phyloP scores from a whole-genome alignment of 2,797 vertebrate species.

The Cercopithecus hamlyni region DNA sequence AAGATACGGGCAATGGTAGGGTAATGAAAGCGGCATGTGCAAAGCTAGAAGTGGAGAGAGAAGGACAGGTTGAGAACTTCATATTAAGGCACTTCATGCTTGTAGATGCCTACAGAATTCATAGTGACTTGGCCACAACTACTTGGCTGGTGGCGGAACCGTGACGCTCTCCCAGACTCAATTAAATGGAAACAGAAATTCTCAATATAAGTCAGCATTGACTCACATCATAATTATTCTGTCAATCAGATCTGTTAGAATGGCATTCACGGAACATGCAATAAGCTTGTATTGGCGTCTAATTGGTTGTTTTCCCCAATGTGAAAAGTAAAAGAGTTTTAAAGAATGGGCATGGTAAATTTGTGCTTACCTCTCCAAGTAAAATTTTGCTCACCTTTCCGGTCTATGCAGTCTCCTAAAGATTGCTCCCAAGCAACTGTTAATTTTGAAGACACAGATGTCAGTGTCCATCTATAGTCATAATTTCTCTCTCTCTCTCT shows the following conservation, averaged over 20 bases:
- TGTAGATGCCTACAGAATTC: not conserved
- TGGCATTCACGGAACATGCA: fast-evolving
- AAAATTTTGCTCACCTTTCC: not conserved
- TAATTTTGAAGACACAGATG: not conserved
- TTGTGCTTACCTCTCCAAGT: not conserved
- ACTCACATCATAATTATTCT: not conserved
- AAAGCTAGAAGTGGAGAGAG: fast-evolving
- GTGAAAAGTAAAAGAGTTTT: not conserved
- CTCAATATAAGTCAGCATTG: not conserved
- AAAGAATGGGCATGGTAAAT: not conserved
- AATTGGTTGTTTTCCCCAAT: not conserved
- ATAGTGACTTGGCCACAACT: not conserved
- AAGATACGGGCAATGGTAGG: not conserved
- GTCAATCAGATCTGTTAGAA: not conserved
- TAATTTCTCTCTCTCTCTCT: not conserved
- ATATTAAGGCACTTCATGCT: not conserved
- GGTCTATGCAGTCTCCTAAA: not conserved
- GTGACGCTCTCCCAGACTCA: not conserved
- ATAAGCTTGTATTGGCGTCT: not conserved
- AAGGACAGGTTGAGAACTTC: fast-evolving
- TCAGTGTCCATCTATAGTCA: not conserved
- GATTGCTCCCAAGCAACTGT: not conserved
- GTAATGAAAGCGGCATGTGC: fast-evolving
- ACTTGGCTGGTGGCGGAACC: not conserved
- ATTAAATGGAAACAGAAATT: not conserved